Evolutionary conservation across 2,113 vertebrate genomes (phyloP).

Genomic region (Xiphorhynchus elegans): DNA sequence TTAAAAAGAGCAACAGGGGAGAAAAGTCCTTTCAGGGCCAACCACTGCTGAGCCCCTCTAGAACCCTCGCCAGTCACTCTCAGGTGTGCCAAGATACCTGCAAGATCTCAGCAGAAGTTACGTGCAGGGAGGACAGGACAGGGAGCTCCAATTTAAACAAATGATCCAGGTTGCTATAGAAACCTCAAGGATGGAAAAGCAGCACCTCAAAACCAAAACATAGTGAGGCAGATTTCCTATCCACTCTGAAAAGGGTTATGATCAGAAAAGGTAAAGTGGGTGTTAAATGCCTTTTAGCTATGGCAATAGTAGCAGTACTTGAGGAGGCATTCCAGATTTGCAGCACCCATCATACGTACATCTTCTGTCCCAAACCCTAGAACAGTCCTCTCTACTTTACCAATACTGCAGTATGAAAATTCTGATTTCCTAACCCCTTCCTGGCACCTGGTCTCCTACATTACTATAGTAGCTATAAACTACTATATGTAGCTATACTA

Average conservation of each 20-base stretch:
- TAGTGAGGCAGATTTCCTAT: constrained; percentile 25
- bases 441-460: background rate
- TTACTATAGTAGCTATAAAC: background rate
- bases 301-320: constrained; percentile 29
- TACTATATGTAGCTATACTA: background rate
- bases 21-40: accelerated
- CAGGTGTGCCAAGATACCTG: background rate
- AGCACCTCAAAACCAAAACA: constrained; percentile 15
- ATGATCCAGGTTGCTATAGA: constrained; percentile 59
- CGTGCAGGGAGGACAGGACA: background rate
- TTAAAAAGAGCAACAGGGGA: background rate
- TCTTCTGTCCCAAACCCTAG: background rate
- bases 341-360: background rate
- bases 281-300: constrained; percentile 23
- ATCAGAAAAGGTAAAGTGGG: constrained; percentile 74
- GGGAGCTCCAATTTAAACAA: constrained; percentile 34
- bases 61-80: background rate
- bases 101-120: background rate
- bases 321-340: background rate
- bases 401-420: background rate
- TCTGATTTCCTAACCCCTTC: background rate
- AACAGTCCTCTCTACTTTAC: background rate
- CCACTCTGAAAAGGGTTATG: constrained; percentile 51
- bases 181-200: constrained; percentile 52
- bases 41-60: background rate